Evolutionary conservation across 2,113 vertebrate species (phyloP).

Genomic region (Pollachius pollachius): DNA sequence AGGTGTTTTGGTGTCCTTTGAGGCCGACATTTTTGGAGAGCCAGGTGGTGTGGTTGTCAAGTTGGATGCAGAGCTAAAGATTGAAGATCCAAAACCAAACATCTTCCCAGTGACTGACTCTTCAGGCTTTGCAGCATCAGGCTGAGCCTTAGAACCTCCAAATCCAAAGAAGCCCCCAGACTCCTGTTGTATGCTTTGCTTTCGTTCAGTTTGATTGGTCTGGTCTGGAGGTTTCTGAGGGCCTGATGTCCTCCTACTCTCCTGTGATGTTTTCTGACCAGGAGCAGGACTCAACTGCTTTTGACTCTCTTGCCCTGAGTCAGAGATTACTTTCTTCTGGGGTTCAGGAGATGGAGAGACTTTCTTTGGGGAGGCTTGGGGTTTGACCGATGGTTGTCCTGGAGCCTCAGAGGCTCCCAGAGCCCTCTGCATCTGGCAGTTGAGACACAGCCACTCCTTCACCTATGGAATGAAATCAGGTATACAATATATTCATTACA

Average conservation of each 20-base stretch:
- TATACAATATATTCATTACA: neutral
- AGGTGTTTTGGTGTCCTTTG: slow-evolving; percentile 39
- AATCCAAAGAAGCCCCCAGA: slow-evolving; percentile 83
- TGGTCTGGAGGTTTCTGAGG: slow-evolving; percentile 54
- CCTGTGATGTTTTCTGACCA: slow-evolving; percentile 54
- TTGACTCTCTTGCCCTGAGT: slow-evolving; percentile 50
- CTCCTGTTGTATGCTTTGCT: slow-evolving; percentile 70
- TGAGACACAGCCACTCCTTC: slow-evolving; percentile 92
- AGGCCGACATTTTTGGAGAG: slow-evolving; percentile 49
- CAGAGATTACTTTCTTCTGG: slow-evolving; percentile 47
- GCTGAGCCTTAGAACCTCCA: slow-evolving; percentile 75
- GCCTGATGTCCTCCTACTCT: slow-evolving; percentile 36
- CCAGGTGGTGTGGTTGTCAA: slow-evolving; percentile 60
- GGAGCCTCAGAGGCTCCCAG: slow-evolving; percentile 73
- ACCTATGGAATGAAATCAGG: slow-evolving; percentile 33
- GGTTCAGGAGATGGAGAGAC: slow-evolving; percentile 46
- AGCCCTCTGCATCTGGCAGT: slow-evolving; percentile 90
- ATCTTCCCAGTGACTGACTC: slow-evolving; percentile 85
- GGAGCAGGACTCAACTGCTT: slow-evolving; percentile 51
- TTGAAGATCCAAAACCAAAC: slow-evolving; percentile 71
- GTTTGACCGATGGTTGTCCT: slow-evolving; percentile 44
- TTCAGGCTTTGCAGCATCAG: slow-evolving; percentile 72
- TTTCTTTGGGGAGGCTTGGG: slow-evolving; percentile 65
- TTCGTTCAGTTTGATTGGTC: slow-evolving; percentile 42
- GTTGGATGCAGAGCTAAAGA: slow-evolving; percentile 71